phyloP scores from a whole-genome alignment of 2,113 vertebrate genomes.

The Murina feae region DNA sequence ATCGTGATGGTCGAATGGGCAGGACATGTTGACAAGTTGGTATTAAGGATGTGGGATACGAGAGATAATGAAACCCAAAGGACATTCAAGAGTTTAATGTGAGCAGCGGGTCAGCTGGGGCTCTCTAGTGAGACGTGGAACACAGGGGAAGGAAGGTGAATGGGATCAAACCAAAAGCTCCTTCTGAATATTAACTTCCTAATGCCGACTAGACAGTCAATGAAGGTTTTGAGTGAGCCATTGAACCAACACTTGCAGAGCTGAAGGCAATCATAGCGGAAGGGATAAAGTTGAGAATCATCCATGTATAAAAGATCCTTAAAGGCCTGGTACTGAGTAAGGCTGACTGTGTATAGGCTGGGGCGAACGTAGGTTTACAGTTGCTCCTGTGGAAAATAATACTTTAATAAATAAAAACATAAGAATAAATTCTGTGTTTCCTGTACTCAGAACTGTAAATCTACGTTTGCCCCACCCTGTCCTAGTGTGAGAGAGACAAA shows the following conservation, averaged over 20 bases:
- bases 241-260: neutral
- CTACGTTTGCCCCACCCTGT: neutral
- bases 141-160: neutral
- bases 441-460: neutral
- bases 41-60: neutral
- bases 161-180: neutral
- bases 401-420: no score
- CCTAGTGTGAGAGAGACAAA: neutral
- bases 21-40: neutral
- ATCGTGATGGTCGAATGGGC: neutral
- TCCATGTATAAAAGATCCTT: neutral
- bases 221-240: neutral
- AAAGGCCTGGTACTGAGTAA: neutral
- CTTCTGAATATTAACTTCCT: neutral
- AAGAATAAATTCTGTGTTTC: no score
- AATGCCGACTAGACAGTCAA: neutral
- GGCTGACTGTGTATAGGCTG: neutral
- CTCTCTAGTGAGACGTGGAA: neutral
- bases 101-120: neutral
- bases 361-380: neutral
- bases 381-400: no score
- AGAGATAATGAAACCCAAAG: neutral
- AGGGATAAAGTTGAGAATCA: neutral
- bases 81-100: neutral
- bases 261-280: neutral